A percentile compares a stretch with the other conserved stretches of the same genome.
Conservation (phyloP, 2,797 vertebrate species). For the Moxostoma hubbsi region DNA sequence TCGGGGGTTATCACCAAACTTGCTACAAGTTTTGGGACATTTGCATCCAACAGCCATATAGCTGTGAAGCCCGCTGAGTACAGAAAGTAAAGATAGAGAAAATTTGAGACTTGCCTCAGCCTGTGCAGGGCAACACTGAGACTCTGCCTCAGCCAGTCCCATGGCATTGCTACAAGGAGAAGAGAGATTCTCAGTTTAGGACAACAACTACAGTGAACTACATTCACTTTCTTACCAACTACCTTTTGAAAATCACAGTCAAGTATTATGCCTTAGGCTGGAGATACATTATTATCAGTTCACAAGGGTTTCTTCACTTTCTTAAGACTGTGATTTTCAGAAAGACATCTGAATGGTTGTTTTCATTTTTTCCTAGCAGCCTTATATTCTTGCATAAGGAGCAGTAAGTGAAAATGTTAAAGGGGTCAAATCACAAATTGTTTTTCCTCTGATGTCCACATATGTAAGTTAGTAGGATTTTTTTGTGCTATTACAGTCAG, state of each 20-base stretch:
- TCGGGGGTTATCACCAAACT: conserved; percentile 97
- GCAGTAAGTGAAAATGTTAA: no score
- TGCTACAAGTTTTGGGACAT: conserved; percentile 98
- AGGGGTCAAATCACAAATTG: no score
- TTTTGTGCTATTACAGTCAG: no score
- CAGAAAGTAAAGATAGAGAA: conserved; percentile 89
- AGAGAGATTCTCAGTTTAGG: conserved; percentile 98
- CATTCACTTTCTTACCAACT: conserved; percentile 75
- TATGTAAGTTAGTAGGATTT: no score
- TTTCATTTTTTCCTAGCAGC: no score
- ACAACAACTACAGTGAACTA: conserved; percentile 81
- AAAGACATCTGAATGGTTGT: no score
- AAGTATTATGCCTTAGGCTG: background rate
- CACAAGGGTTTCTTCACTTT: background rate
- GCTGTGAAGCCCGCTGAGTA: conserved; percentile 93
- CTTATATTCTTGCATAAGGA: no score
- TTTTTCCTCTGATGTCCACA: no score
- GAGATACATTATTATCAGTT: background rate
- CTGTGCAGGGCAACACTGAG: conserved; percentile 98
- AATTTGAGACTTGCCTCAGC: conserved; percentile 99
- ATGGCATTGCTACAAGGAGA: conserved; percentile 97
- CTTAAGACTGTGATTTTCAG: conserved; percentile 14
- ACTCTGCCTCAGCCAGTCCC: conserved; percentile 96
- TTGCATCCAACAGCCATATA: conserved; percentile 90
- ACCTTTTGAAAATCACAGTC: conserved; percentile 59